phyloP scores from a whole-genome alignment of 2,797 vertebrate genomes.

The Aulostomus chinensis region DNA sequence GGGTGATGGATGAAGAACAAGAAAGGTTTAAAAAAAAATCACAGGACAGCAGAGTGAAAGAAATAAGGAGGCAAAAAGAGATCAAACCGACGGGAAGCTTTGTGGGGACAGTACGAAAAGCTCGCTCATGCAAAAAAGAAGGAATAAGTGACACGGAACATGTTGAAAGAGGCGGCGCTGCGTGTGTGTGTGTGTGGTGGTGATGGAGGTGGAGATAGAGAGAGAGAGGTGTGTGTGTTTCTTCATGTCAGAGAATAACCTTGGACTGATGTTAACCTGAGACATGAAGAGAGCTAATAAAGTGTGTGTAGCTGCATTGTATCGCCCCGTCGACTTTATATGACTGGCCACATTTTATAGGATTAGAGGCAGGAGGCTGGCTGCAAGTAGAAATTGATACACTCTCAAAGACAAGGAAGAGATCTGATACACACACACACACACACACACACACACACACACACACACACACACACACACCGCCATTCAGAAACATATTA shows the following conservation, averaged over 20 bases:
- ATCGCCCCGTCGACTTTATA: slow-evolving; percentile 44
- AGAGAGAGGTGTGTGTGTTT: neutral
- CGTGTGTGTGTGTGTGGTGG: neutral
- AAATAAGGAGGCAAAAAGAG: slow-evolving; percentile 8
- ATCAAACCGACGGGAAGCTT: slow-evolving; percentile 44
- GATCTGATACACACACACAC: neutral
- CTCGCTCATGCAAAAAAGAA: slow-evolving; percentile 14
- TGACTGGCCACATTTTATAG: slow-evolving; percentile 52
- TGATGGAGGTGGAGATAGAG: slow-evolving; percentile 3
- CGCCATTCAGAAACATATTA: slow-evolving; percentile 6
- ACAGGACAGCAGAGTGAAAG: neutral
- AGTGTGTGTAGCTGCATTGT: slow-evolving; percentile 17
- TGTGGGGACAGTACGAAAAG: slow-evolving; percentile 23
- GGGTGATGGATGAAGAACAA: neutral
- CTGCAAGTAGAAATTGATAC: slow-evolving; percentile 48
- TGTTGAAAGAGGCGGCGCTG: neutral
- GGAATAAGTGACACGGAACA: neutral
- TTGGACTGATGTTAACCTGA: slow-evolving; percentile 40
- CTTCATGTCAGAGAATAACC: slow-evolving; percentile 41
- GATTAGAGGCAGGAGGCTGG: slow-evolving; percentile 51
- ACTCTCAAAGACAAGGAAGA: slow-evolving; percentile 19
- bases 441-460: neutral
- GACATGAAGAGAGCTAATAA: slow-evolving; percentile 31
- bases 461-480: no score
- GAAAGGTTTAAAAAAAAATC: neutral